A percentile compares a stretch with the other conserved stretches of the same genome.
These are phyloP conservation scores for Tupiocoris notatus DNA, from an alignment of 2,888 invertebrate species.

Conservation along the genomic window DNA sequence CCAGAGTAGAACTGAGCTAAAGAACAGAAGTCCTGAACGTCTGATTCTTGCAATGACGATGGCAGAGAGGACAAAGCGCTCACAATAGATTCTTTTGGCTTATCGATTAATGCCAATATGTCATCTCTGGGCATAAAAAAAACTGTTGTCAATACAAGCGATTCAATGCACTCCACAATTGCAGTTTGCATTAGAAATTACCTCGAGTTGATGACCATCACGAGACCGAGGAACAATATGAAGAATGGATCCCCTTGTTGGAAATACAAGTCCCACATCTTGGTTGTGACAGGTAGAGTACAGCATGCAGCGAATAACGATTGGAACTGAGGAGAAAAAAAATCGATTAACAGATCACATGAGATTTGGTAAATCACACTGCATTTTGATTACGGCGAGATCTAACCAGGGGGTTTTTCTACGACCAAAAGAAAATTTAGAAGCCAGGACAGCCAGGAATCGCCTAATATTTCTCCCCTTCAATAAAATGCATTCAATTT, in stretches of 20 bases:
- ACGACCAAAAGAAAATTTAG: too few species aligned
- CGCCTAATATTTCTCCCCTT: too few species aligned
- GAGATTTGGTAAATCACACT: too few species aligned
- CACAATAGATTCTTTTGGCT: slow-evolving; percentile 68
- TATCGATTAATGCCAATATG: slow-evolving; percentile 73
- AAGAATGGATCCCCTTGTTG: slow-evolving; percentile 95
- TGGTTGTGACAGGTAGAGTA: slow-evolving; percentile 78
- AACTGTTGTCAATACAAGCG: background rate
- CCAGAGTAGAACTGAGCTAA: slow-evolving; percentile 93
- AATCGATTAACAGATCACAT: background rate
- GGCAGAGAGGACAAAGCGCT: slow-evolving; percentile 73
- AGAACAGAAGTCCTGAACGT: slow-evolving; percentile 95
- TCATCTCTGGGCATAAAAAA: slow-evolving; percentile 62
- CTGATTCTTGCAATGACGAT: slow-evolving; percentile 84
- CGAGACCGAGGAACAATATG: slow-evolving; percentile 89
- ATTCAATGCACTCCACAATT: too few species aligned
- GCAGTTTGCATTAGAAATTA: too few species aligned
- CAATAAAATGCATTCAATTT: too few species aligned
- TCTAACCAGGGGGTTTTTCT: too few species aligned
- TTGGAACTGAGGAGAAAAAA: slow-evolving; percentile 61
- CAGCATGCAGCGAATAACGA: slow-evolving; percentile 87
- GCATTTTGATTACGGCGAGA: too few species aligned
- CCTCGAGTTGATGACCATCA: slow-evolving; percentile 80
- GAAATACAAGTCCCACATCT: slow-evolving; percentile 97
- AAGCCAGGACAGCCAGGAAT: too few species aligned